These are phyloP conservation scores for Puntigrus tetrazona DNA, from an alignment of 2,113 vertebrate genomes.

Conservation along the genomic window DNA sequence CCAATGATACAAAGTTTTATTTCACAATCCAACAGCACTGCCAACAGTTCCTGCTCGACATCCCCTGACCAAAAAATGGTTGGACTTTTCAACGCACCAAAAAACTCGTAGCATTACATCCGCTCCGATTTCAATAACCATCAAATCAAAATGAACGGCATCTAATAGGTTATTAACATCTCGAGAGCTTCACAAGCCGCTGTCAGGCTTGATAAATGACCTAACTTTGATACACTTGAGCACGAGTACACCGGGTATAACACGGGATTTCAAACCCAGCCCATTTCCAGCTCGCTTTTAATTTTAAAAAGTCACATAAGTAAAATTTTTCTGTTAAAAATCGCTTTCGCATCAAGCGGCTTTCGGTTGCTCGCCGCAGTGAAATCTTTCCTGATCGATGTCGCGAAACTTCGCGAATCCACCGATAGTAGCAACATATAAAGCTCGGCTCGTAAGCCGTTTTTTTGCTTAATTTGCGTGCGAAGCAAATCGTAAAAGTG, in stretches of 20 bases:
- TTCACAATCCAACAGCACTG: not conserved
- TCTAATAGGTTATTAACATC: not conserved
- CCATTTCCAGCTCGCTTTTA: not conserved
- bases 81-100: not conserved
- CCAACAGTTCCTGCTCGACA: not conserved
- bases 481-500: not conserved
- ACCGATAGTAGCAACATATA: not conserved
- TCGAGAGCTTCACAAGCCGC: not conserved
- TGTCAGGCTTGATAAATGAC: not conserved
- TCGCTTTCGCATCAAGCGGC: not conserved
- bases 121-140: not conserved
- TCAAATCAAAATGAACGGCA: not conserved
- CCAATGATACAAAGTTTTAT: not conserved
- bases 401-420: not conserved
- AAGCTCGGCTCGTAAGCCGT: too few species aligned
- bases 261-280: conserved; percentile 1
- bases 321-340: not conserved
- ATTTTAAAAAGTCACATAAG: not conserved
- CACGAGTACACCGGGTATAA: not conserved
- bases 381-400: not conserved
- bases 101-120: not conserved
- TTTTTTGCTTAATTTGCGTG: too few species aligned
- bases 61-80: not conserved
- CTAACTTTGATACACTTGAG: not conserved
- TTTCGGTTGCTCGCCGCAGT: not conserved